phyloP scores from a whole-genome alignment of 1,140 invertebrate species.

The Reticulitermes speratus region DNA sequence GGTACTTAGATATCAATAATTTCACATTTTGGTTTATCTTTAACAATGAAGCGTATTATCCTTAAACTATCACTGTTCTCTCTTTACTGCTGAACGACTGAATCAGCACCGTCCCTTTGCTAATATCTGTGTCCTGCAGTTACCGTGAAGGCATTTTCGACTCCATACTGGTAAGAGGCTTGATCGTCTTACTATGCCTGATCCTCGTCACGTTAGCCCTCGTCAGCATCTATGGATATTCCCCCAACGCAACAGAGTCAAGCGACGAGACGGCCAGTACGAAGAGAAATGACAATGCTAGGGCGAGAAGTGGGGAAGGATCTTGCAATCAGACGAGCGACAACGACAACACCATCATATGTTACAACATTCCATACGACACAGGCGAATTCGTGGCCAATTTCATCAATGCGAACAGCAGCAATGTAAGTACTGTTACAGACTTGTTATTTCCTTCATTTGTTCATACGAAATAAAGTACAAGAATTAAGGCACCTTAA shows the following conservation, averaged over 20 bases:
- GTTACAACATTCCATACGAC: background rate
- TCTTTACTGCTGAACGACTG: too few species aligned
- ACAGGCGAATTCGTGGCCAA: background rate
- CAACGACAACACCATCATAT: background rate
- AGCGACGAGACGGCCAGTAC: background rate
- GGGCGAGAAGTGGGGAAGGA: background rate
- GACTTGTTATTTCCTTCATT: too few species aligned
- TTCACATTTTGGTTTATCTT: too few species aligned
- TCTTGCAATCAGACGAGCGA: background rate
- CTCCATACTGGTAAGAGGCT: background rate
- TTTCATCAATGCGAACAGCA: background rate
- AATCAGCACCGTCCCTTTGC: too few species aligned
- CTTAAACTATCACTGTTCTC: too few species aligned
- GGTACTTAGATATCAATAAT: too few species aligned
- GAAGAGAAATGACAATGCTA: background rate
- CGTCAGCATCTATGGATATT: background rate
- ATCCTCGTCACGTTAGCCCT: background rate
- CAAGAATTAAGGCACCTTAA: too few species aligned
- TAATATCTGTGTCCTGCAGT: background rate
- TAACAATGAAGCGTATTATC: too few species aligned
- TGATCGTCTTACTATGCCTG: background rate
- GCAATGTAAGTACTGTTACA: background rate
- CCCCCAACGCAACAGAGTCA: background rate
- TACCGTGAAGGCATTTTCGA: background rate
- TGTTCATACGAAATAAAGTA: too few species aligned